A percentile compares a stretch with the other conserved stretches of the same genome.
phyloP scores from a whole-genome alignment of 2,797 vertebrate species.

The Gymnocypris eckloni region DNA sequence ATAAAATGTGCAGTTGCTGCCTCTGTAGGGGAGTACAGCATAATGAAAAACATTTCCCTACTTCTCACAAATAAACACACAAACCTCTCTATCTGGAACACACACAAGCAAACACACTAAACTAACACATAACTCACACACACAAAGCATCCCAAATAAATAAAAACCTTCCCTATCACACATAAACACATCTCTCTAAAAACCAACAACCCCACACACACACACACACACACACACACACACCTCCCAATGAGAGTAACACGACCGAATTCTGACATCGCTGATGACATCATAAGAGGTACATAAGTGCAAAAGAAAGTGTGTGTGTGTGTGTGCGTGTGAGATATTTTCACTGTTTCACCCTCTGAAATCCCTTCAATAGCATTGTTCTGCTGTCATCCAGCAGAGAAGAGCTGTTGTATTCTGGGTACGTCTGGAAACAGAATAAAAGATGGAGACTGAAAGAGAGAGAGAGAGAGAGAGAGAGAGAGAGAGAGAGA shows the following conservation, averaged over 20 bases:
- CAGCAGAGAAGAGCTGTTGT: slow-evolving; percentile 42
- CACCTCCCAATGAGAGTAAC: slow-evolving; percentile 47
- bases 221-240: not conserved
- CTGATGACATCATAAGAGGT: slow-evolving; percentile 56
- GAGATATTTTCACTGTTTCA: slow-evolving; percentile 43
- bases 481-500: not conserved
- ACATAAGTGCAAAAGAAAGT: slow-evolving; percentile 30
- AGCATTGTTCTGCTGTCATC: slow-evolving; percentile 43
- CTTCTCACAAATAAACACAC: not conserved
- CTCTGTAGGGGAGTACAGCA: not conserved
- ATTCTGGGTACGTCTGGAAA: slow-evolving; percentile 43
- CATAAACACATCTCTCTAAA: slow-evolving; percentile 1
- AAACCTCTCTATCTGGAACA: not conserved
- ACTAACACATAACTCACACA: not conserved
- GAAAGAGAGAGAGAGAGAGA: slow-evolving; percentile 20
- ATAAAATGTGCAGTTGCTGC: not conserved
- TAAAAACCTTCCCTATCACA: not conserved
- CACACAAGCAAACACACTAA: slow-evolving; percentile 5
- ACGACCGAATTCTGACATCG: slow-evolving; percentile 30
- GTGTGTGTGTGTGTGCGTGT: not conserved
- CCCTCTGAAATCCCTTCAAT: slow-evolving; percentile 54
- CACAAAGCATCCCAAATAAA: not conserved
- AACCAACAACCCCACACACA: not conserved
- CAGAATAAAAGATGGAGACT: slow-evolving; percentile 3
- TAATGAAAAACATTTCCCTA: not conserved